Evolutionary conservation across 2,797 vertebrate genomes (phyloP), one percentile per base, ranked within the genome.

Genomic region (Oreonectes daqikongensis): DNA sequence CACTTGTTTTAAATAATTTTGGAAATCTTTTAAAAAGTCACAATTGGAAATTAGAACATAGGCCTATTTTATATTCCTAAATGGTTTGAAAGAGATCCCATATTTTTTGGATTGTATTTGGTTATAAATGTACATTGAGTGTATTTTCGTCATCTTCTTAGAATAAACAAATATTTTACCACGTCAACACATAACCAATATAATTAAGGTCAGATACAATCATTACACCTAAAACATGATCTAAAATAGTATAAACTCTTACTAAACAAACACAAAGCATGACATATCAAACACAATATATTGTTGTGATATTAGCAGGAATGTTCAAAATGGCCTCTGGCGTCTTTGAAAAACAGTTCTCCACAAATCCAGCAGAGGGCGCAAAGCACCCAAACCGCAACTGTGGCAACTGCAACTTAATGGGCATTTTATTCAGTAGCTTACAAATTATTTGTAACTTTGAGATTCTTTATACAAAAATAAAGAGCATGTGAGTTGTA

Each of bases 261-360:
- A 28, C 26, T 8, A 55, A 26, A 57, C 53, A 26, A 30, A n/a
- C 59, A 52, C 9, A 53, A 4, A 28, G 2, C 5, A 2, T 53
- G 17, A 10, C 0, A 20, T 55, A 74, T 44, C 32, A 78, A 83
- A 81, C 83, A 75, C 72, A 35, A 35, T 30, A 30, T 4, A 79
- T 48, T 52, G 35, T 22, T 57, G 30, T 18, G 28, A 35, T 46
- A 63, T 28, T 46, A 55, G 26, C 18, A 57, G 64, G 40, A 68
- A 80, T 69, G 80, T 81, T 90, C 89, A 93, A 93, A 93, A 93
- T 93, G 92, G 92, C 91, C 89, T 82, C 91, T 91, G 88, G 89
- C 87, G 87, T 85, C 78, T 26, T 73, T 32, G 78, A 78, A 72
- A 74, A 75, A 69, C 70, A 68, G 20, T 77, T 85, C 26, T 35